phyloP scores from a whole-genome alignment of 2,113 vertebrate genomes.

The Callionymus lyra region DNA sequence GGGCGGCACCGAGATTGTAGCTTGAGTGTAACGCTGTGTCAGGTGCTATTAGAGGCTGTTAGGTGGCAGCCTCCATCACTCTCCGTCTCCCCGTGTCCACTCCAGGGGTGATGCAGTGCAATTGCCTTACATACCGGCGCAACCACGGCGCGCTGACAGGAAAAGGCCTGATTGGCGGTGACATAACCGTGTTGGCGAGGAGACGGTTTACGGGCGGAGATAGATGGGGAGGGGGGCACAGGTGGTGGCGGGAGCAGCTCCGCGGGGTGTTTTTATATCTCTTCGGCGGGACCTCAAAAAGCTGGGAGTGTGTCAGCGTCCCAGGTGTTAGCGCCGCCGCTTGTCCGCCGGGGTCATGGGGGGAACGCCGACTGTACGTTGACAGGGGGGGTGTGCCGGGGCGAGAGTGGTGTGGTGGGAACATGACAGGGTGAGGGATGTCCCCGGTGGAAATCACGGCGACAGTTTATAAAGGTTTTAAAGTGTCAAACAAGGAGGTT shows the following conservation, averaged over 20 bases:
- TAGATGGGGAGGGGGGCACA: constrained; percentile 34
- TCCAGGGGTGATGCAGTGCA: constrained; percentile 59
- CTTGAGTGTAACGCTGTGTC: constrained; percentile 60
- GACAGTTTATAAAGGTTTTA: constrained; percentile 13
- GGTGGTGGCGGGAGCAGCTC: constrained; percentile 57
- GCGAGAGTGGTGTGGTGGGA: constrained; percentile 46
- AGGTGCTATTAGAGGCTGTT: constrained; percentile 65
- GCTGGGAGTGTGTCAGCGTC: constrained; percentile 30
- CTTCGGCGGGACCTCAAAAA: constrained; percentile 42
- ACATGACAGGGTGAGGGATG: constrained; percentile 46
- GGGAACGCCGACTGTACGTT: constrained; percentile 59
- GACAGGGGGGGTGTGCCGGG: constrained; percentile 49
- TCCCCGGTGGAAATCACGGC: constrained; percentile 32
- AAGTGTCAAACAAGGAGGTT: constrained; percentile 2
- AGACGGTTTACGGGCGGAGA: constrained; percentile 41
- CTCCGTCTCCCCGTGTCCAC: constrained; percentile 58
- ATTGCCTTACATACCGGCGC: constrained; percentile 56
- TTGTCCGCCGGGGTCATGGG: constrained; percentile 55
- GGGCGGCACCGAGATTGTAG: constrained; percentile 49
- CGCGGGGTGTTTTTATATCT: constrained; percentile 59
- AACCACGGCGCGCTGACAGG: constrained; percentile 52
- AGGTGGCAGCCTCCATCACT: constrained; percentile 66
- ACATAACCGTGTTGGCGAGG: constrained; percentile 54
- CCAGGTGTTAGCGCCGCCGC: constrained; percentile 49
- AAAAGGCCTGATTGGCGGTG: constrained; percentile 65